Percentiles rank a stretch among this genome's conserved stretches.
Evolutionary conservation across 1,140 invertebrate species (phyloP).

Genomic region (Matsumurasca onukii): DNA sequence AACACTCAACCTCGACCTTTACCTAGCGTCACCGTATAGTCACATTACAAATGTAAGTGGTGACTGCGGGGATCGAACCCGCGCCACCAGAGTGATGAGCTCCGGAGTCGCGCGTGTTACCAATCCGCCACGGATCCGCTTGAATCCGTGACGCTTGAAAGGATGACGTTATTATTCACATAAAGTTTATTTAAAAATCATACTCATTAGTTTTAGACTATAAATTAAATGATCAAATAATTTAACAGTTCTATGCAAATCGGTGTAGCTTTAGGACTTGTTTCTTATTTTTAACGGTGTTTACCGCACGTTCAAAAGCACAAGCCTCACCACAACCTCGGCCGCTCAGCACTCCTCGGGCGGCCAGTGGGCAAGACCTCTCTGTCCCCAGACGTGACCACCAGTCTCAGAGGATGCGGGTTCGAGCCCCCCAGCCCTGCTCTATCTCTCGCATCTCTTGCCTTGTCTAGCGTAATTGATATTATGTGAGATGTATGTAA

Average conservation of each 20-base stretch:
- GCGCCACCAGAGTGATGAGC: no score
- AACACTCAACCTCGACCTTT: no score
- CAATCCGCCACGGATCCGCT: no score
- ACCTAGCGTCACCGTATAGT: no score
- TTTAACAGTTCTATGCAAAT: background rate
- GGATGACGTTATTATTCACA: background rate
- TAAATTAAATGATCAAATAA: background rate
- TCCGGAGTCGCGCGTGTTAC: no score
- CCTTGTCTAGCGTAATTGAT: conserved; percentile 13
- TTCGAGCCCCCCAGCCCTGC: background rate
- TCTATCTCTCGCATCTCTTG: conserved; percentile 10
- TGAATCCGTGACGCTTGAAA: no score
- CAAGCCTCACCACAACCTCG: background rate
- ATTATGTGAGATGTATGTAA: conserved; percentile 25
- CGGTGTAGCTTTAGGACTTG: background rate
- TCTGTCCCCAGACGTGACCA: conserved; percentile 1
- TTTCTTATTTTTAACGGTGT: background rate
- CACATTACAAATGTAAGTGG: no score
- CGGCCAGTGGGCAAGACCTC: background rate
- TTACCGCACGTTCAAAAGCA: background rate
- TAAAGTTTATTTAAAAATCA: background rate
- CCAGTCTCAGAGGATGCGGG: background rate
- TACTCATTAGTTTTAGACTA: background rate
- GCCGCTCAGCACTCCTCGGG: background rate
- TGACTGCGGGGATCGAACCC: no score